Evolutionary conservation across 92 coral and sea anemone species (phyloP).

Genomic region (Umimayanthus chanpuru): DNA sequence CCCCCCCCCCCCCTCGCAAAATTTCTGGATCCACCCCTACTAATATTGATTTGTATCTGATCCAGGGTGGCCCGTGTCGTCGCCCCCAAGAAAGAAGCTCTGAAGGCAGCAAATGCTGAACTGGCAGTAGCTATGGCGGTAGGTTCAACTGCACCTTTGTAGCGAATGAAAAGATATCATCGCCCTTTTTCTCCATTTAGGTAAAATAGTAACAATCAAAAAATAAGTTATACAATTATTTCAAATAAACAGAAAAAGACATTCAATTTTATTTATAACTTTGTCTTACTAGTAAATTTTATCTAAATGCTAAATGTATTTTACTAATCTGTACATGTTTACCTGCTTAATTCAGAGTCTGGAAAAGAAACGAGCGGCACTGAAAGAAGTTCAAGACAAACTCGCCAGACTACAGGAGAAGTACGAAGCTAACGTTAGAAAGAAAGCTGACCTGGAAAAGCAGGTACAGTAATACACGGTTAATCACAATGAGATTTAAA

Average conservation of each 20-base stretch:
- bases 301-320: too few species aligned
- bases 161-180: too few species aligned
- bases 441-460: slow-evolving; percentile 94
- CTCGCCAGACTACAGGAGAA: slow-evolving; percentile 97
- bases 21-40: too few species aligned
- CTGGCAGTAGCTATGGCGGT: slow-evolving; percentile 98
- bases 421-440: slow-evolving; percentile 97
- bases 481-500: neutral
- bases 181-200: neutral
- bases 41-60: neutral
- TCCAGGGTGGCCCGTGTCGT: slow-evolving; percentile 97
- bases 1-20: neutral
- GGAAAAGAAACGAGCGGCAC: slow-evolving; percentile 94
- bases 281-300: too few species aligned
- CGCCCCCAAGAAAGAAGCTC: slow-evolving; percentile 97
- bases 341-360: slow-evolving; percentile 60
- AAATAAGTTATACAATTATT: neutral
- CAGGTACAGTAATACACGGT: slow-evolving; percentile 63
- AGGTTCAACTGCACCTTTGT: neutral
- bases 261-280: too few species aligned
- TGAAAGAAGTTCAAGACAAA: slow-evolving; percentile 96
- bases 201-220: neutral
- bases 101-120: slow-evolving; percentile 92
- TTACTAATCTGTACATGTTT: neutral
- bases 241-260: neutral